Percentiles rank a stretch among this genome's conserved stretches.
These are phyloP conservation scores for Crocodylus rhombifer DNA, from an alignment of 2,797 vertebrate species.

Conservation along the genomic window DNA sequence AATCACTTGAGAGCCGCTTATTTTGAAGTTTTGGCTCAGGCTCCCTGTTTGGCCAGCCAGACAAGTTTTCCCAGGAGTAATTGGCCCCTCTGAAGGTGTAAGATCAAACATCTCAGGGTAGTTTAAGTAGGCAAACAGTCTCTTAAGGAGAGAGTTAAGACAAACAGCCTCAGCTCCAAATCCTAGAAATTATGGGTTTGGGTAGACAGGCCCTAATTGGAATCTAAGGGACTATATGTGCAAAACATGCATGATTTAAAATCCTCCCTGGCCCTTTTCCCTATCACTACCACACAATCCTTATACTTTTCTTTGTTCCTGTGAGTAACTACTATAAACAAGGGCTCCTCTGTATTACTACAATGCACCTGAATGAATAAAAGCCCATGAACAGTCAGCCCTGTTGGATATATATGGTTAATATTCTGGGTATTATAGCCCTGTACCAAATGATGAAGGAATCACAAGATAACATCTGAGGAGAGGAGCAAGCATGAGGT, in stretches of 20 bases:
- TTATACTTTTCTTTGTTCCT: not conserved
- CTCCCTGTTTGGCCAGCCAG: not conserved
- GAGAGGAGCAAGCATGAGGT: not conserved
- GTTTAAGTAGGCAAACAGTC: not conserved
- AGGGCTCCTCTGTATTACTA: not conserved
- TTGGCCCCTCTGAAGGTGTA: not conserved
- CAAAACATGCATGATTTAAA: not conserved
- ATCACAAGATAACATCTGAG: not conserved
- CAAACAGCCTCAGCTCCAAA: not conserved
- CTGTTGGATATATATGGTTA: not conserved
- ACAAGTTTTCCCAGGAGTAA: not conserved
- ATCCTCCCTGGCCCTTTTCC: not conserved
- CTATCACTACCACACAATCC: too few relatives aligned
- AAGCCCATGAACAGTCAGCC: not conserved
- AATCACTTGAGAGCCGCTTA: not conserved
- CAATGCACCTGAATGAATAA: not conserved
- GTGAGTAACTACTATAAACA: not conserved
- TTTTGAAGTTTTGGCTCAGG: not conserved
- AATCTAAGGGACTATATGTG: not conserved
- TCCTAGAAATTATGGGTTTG: not conserved
- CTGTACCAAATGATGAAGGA: not conserved
- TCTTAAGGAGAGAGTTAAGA: not conserved
- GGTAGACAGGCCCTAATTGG: not conserved
- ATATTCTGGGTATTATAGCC: not conserved
- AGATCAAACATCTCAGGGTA: not conserved